Evolutionary conservation across 1,140 invertebrate species (phyloP).

Genomic region (Trichoplusia ni): DNA sequence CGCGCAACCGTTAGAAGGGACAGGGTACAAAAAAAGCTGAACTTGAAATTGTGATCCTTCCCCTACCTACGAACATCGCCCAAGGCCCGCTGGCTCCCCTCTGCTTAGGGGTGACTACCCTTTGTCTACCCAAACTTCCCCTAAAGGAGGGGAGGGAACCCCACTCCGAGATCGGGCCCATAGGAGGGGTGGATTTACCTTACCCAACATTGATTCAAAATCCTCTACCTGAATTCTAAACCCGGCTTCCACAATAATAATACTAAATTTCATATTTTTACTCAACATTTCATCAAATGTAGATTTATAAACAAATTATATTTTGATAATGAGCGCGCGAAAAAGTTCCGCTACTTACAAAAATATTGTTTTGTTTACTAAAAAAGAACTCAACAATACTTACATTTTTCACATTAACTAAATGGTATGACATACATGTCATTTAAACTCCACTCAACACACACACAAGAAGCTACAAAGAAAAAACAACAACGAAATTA

Average conservation of each 20-base stretch:
- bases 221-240: slow-evolving; percentile 52
- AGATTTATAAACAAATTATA: background rate
- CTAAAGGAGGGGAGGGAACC: slow-evolving; percentile 70
- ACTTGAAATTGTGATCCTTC: slow-evolving; percentile 71
- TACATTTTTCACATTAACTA: too few species aligned
- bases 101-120: slow-evolving; percentile 75
- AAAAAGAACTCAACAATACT: background rate
- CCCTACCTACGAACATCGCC: slow-evolving; percentile 66
- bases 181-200: slow-evolving; percentile 64
- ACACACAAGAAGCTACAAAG: background rate
- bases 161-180: slow-evolving; percentile 65
- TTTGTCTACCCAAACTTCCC: slow-evolving; percentile 75
- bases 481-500: background rate
- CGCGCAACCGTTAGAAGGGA: slow-evolving; percentile 49
- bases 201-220: slow-evolving; percentile 59
- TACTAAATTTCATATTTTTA: background rate
- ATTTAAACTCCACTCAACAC: background rate
- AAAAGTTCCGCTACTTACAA: slow-evolving; percentile 21
- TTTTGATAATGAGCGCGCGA: slow-evolving; percentile 4
- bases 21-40: slow-evolving; percentile 54
- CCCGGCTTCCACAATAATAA: slow-evolving; percentile 40
- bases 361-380: background rate
- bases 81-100: slow-evolving; percentile 68
- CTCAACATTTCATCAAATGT: background rate
- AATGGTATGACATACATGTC: too few species aligned